phyloP scores from a whole-genome alignment of 2,888 invertebrate species.

The Linnaemya vulpina region DNA sequence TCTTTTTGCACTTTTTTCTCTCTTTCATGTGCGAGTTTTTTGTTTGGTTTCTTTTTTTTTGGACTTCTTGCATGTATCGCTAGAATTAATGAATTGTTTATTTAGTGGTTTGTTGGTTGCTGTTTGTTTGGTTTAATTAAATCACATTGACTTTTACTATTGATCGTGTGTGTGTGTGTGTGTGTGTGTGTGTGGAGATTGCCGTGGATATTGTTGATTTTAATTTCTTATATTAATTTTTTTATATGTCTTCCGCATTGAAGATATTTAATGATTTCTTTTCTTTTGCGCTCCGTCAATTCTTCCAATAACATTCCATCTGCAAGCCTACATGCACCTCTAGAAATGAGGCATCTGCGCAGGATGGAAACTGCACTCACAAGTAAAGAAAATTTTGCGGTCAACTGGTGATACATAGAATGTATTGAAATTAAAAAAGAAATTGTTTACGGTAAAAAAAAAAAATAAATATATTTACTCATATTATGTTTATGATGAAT shows the following conservation, averaged over 20 bases:
- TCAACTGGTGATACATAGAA: constrained; percentile 55
- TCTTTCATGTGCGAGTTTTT: background rate
- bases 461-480: constrained; percentile 6
- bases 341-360: constrained; percentile 22
- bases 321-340: constrained; percentile 11
- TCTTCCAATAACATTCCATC: constrained; percentile 7
- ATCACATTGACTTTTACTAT: constrained; percentile 59
- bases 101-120: constrained; percentile 22
- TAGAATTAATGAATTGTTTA: constrained; percentile 58
- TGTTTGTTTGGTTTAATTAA: constrained; percentile 65
- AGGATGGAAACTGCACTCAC: background rate
- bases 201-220: constrained; percentile 13
- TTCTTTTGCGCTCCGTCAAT: constrained; percentile 21
- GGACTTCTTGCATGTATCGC: constrained; percentile 13
- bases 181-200: constrained; percentile 8
- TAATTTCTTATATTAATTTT: constrained; percentile 35
- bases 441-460: constrained; percentile 38
- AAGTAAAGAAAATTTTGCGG: constrained; percentile 41
- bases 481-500: background rate
- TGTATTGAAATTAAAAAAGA: constrained; percentile 48
- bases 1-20: constrained; percentile 27
- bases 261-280: constrained; percentile 51
- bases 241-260: constrained; percentile 65
- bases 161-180: constrained; percentile 1
- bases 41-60: background rate